Percentiles rank a stretch among this genome's conserved stretches.
Conservation (phyloP, 2,797 vertebrate genomes). For the Atherinosoma microstoma region DNA sequence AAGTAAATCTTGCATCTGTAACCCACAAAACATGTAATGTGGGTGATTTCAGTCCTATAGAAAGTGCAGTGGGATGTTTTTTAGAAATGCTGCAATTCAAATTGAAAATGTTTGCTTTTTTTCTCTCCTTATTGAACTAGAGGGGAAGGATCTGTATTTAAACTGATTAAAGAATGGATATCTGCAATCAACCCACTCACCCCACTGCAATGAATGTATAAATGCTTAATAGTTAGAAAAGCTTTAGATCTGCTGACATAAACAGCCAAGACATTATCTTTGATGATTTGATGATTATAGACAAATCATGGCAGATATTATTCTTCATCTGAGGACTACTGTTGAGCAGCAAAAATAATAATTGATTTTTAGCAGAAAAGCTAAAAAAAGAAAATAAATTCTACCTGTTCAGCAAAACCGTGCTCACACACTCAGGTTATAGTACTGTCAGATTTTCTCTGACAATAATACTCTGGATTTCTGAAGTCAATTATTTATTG, state of each 20-base stretch:
- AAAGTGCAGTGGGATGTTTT: too few relatives aligned
- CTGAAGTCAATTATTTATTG: slow-evolving; percentile 10
- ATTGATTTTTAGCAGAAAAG: neutral
- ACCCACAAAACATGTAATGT: too few relatives aligned
- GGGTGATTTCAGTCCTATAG: too few relatives aligned
- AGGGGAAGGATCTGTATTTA: neutral
- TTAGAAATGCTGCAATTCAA: too few relatives aligned
- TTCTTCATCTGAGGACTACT: slow-evolving; percentile 27
- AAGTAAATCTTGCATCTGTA: too few relatives aligned
- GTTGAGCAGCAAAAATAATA: neutral
- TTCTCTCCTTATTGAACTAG: too few relatives aligned
- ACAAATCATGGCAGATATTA: slow-evolving; percentile 32
- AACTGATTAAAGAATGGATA: neutral
- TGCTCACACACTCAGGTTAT: neutral
- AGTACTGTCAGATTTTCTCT: neutral
- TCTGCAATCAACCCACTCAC: slow-evolving; percentile 33
- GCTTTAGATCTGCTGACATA: slow-evolving; percentile 46
- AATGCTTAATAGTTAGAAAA: slow-evolving; percentile 29
- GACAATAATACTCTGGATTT: slow-evolving; percentile 29
- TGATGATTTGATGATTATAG: slow-evolving; percentile 35
- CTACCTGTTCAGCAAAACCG: neutral
- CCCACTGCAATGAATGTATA: slow-evolving; percentile 30
- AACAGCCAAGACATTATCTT: slow-evolving; percentile 27
- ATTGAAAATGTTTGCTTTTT: too few relatives aligned
- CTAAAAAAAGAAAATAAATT: neutral